Base-by-base conservation (phyloP, 2,797 vertebrate species). In the Sebastiscus albofasciatus region DNA sequence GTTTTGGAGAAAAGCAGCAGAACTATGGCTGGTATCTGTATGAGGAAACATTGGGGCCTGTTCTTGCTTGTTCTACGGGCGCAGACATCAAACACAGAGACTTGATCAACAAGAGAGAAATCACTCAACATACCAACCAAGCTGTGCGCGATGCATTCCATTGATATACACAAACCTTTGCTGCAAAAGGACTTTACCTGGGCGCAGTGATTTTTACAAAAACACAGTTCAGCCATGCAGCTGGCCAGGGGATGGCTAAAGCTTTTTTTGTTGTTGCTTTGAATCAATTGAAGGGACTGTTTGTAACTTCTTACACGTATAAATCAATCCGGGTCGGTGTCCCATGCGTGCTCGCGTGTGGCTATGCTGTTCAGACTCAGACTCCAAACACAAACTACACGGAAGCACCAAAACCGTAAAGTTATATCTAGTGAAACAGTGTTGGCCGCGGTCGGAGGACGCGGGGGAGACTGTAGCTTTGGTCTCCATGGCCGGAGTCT, bases 1-100 rank as follows among this genome's bases (percentile, higher is more conserved):
- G 81, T 73, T 71, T 71, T 67, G 62, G 56, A 10, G n/a, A 27
- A 82, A 87, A 75, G 56, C 56, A 79, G 26, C 29, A 27, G 29
- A 86, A 59, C 67, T 85, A 67, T 87, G 75, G 75, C 78, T 74
- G 80, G 80, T 36, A 89, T 90, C 74, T 66, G 24, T 89, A 83
- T 69, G 67, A 84, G 72, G 68, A 87, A 90, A 89, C 79, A 80
- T 26, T 7, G 8, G 73, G 77, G 79, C 92, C 79, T 90, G 93
- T 90, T 85, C 49, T 29, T 69, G 56, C 93, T 82, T 92, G 93
- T 83, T 72, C 34, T 73, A 18, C 59, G 64, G 49, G 46, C 7
- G 29, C 34, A 80, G 56, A 33, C 18, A 61, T 22, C 5, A 24
- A 70, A 70, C 49, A 65, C 69, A 84, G 7, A 55, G 12, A 6